Conservation (phyloP, 2,888 invertebrate species). For the Meteorus cinctellus region DNA sequence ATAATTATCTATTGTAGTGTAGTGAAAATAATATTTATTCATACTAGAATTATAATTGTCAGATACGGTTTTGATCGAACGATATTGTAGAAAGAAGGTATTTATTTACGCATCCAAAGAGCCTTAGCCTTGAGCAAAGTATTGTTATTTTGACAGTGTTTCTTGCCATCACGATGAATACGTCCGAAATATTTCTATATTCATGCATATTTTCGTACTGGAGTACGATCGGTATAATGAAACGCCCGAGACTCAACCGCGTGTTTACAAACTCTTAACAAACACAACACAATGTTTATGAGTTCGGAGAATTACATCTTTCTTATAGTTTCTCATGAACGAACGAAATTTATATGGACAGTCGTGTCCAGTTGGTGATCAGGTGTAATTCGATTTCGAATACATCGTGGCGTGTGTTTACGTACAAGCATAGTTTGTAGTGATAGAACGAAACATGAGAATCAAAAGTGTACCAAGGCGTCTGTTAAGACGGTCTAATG, state of each 20-base stretch:
- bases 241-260: neutral
- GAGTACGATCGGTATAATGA: neutral
- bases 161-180: neutral
- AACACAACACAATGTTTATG: neutral
- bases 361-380: neutral
- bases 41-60: too few relatives aligned
- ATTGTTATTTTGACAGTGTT: neutral
- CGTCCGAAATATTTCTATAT: neutral
- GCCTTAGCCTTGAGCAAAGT: neutral
- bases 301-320: neutral
- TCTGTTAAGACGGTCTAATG: neutral
- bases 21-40: too few relatives aligned
- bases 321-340: neutral
- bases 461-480: conserved; percentile 64
- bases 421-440: too few relatives aligned
- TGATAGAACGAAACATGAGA: conserved; percentile 56
- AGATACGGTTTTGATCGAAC: too few relatives aligned
- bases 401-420: neutral
- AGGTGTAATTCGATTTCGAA: neutral
- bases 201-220: neutral
- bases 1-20: too few relatives aligned
- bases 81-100: neutral
- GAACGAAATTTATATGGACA: neutral
- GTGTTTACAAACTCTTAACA: neutral
- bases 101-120: neutral